These are phyloP conservation scores for Discoglossus pictus DNA, from an alignment of 2,797 vertebrate species.

Conservation along the genomic window DNA sequence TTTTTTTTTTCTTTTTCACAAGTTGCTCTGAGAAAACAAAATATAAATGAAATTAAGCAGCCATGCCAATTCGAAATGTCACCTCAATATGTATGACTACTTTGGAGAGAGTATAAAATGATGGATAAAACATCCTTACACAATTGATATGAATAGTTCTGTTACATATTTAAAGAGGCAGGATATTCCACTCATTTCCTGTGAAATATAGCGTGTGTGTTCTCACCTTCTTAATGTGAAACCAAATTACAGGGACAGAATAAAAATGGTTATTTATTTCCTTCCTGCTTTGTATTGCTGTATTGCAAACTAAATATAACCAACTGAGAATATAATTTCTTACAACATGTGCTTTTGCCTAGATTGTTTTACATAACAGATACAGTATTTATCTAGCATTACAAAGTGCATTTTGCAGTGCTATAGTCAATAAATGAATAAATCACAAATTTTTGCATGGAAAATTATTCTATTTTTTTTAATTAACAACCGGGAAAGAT, in stretches of 20 bases:
- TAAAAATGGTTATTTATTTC: slow-evolving; percentile 36
- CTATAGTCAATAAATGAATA: no score
- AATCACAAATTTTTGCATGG: no score
- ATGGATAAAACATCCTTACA: slow-evolving; percentile 22
- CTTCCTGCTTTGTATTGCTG: slow-evolving; percentile 24
- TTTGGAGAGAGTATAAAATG: slow-evolving; percentile 36
- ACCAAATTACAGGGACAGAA: slow-evolving; percentile 15
- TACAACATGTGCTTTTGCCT: not conserved
- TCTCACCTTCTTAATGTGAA: slow-evolving; percentile 16
- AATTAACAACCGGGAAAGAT: no score
- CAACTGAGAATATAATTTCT: not conserved
- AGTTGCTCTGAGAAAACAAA: slow-evolving; percentile 43
- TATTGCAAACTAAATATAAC: slow-evolving; percentile 4
- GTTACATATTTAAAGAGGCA: slow-evolving; percentile 15
- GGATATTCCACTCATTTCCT: slow-evolving; percentile 13
- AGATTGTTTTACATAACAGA: no score
- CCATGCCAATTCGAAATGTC: slow-evolving; percentile 49
- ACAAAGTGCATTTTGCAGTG: no score
- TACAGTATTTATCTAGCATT: no score
- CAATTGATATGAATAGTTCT: slow-evolving; percentile 39
- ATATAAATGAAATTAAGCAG: slow-evolving; percentile 31
- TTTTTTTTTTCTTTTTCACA: slow-evolving; percentile 9
- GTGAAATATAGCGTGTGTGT: not conserved
- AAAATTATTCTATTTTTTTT: no score
- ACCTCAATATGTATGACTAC: slow-evolving; percentile 50